Percentiles rank a stretch among this genome's conserved stretches.
phyloP scores from a whole-genome alignment of 1,140 invertebrate genomes.

The Trypoxylus dichotomus region DNA sequence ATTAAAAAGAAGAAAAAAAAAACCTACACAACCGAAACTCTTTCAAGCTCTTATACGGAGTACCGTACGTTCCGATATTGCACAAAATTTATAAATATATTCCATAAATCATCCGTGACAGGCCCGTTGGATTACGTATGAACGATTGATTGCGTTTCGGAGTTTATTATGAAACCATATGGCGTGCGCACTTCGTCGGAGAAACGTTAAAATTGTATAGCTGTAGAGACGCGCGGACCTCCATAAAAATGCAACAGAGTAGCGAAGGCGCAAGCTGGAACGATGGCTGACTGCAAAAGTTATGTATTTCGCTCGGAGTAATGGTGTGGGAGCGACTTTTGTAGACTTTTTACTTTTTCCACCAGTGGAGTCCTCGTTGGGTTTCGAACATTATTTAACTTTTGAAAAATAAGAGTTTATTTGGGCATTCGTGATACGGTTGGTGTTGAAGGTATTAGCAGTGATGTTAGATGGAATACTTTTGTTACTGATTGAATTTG shows the following conservation, averaged over 20 bases:
- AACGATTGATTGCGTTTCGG: conserved; percentile 5
- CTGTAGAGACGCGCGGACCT: neutral
- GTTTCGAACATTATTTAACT: neutral
- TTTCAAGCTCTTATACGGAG: neutral
- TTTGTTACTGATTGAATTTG: too few species aligned
- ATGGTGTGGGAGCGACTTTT: neutral
- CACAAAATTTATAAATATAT: conserved; percentile 22
- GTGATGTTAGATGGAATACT: too few species aligned
- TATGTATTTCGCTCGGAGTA: neutral
- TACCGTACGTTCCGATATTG: conserved; percentile 7
- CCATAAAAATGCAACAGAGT: conserved; percentile 20
- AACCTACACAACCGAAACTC: too few species aligned
- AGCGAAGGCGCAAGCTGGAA: neutral
- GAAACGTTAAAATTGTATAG: neutral
- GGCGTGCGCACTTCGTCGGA: neutral
- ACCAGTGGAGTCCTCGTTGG: neutral
- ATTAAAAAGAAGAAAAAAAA: too few species aligned
- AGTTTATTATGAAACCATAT: conserved; percentile 18
- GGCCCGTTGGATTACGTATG: conserved; percentile 10
- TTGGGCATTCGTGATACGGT: too few species aligned
- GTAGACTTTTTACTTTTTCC: neutral
- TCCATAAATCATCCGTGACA: conserved; percentile 12
- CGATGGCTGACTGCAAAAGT: neutral
- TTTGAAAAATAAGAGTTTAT: too few species aligned
- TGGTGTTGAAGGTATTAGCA: too few species aligned